Evolutionary conservation across 2,113 vertebrate genomes (phyloP).

Genomic region (Hyperopisus bebe): DNA sequence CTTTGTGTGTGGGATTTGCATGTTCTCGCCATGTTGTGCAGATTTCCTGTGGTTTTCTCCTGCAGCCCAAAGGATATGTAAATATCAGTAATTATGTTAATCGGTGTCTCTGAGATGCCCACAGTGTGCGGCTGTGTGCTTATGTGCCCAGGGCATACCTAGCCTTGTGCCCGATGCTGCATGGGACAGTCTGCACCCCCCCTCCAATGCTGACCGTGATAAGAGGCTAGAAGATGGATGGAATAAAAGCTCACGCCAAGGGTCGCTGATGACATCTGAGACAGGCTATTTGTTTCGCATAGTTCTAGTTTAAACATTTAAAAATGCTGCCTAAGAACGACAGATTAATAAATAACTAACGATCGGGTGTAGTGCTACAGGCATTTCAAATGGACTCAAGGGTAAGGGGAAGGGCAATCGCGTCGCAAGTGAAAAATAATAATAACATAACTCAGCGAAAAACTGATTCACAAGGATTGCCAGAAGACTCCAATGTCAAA

Average conservation of each 20-base stretch:
- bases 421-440: neutral
- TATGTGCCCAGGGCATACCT: neutral
- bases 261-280: neutral
- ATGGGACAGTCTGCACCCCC: neutral
- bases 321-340: neutral
- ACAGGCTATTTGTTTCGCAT: neutral
- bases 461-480: conserved; percentile 6
- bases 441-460: conserved; percentile 15
- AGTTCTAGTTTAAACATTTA: neutral
- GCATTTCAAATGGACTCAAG: neutral
- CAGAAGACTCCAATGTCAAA: conserved; percentile 12
- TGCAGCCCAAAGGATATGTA: neutral
- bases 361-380: neutral
- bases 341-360: neutral
- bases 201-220: neutral
- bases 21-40: neutral
- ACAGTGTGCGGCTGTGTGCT: neutral
- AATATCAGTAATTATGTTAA: neutral
- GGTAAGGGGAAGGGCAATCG: neutral
- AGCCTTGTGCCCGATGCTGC: neutral
- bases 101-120: neutral
- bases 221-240: neutral
- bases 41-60: neutral
- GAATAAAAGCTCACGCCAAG: neutral
- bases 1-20: neutral